Evolutionary conservation across 2,888 invertebrate genomes (phyloP), one percentile per base, ranked within the genome.

Genomic region (Sarcophaga rosellei): DNA sequence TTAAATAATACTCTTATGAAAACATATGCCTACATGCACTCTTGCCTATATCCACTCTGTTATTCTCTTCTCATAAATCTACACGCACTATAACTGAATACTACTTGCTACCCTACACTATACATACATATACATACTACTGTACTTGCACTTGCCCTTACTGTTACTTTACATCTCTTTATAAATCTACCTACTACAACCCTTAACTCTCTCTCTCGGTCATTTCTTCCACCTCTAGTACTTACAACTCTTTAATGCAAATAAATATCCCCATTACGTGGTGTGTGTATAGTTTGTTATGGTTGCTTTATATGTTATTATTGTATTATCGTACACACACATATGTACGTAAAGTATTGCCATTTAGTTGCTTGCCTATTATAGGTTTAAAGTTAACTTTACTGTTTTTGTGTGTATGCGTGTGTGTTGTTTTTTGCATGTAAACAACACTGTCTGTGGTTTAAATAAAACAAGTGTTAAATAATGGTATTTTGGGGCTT

Each of bases 401-500:
- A 11, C 20, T 63, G 35, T 53, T 62, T 35, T 35, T 35, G 35
- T 35, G 35, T 35, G 35, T 35, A 10, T 35, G 62, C 21, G 2
- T 25, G 45, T 1, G 11, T 53, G 23, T 57, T 69, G 63, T 63
- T 69, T 68, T 59, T 15, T 65, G 59, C 10, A 75, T 79, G 84
- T 77, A 79, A 79, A 84, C 83, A 78, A 79, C 73, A 84, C 47
- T 70, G 74, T 84, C 74, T 84, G 84, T 75, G 84, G 84, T 79
- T 79, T 70, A 63, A 65, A 25, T 62, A 84, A 80, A 76, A 75
- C 21, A 84, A 84, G 84, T 84, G 84, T 84, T 84, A 80, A 80
- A 79, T 80, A 80, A 84, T 84, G 70, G 65, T 66, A 70, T 84
- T 79, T 79, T 66, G 53, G 53, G 15, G 4, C 17, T 53, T 53